phyloP scores from a whole-genome alignment of 2,888 invertebrate species.

The Ceriagrion tenellum region DNA sequence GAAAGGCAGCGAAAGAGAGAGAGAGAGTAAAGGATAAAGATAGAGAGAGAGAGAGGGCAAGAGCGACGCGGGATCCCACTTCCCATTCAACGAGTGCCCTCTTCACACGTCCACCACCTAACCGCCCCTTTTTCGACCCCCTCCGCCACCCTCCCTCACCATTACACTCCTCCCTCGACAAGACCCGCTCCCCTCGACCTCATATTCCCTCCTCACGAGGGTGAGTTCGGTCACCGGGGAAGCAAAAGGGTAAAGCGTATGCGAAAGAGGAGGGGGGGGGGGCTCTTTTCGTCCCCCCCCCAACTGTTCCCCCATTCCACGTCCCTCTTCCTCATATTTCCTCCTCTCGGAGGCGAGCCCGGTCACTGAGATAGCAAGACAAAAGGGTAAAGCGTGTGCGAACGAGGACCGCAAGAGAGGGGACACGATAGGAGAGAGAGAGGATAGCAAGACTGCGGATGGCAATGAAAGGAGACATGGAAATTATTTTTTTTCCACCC shows the following conservation, averaged over 20 bases:
- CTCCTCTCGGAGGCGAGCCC: no score
- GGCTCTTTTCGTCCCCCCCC: background rate
- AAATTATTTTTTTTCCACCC: background rate
- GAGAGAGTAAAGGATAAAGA: background rate
- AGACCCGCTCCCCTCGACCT: background rate
- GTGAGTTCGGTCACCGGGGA: background rate
- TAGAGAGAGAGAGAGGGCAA: background rate
- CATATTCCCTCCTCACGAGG: background rate
- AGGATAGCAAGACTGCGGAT: background rate
- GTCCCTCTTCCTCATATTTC: no score
- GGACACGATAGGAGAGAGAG: background rate
- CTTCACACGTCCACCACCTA: conserved; percentile 29
- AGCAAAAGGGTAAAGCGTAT: background rate
- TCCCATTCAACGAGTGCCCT: conserved; percentile 20
- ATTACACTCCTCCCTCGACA: background rate
- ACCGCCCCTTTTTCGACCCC: background rate
- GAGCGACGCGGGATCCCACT: conserved; percentile 5
- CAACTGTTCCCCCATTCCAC: no score
- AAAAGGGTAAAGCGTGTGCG: background rate
- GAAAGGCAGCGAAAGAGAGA: background rate
- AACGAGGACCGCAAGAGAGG: background rate
- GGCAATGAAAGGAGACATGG: background rate
- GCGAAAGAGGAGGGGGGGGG: background rate
- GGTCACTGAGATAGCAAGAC: background rate
- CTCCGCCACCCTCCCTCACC: background rate